Conservation (phyloP, 92 coral and sea anemone species). For the Epizoanthus ramosus region DNA sequence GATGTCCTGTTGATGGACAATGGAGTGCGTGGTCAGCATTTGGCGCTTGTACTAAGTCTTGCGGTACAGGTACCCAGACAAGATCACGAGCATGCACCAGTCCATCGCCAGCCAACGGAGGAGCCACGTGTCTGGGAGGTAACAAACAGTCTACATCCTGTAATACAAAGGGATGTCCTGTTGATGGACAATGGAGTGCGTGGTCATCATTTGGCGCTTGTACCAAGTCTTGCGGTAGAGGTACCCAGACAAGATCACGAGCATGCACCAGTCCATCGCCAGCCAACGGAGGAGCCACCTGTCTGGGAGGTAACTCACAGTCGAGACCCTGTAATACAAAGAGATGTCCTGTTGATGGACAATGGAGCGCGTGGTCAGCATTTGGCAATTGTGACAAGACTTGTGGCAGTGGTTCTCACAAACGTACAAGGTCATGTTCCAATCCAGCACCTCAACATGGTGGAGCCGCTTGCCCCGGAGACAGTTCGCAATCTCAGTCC, state of each 20-base stretch:
- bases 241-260: conserved; percentile 8
- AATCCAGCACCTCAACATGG: conserved; percentile 5
- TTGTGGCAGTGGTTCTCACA: conserved; percentile 11
- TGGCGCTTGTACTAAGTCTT: conserved; percentile 41
- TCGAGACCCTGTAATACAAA: background rate
- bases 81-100: background rate
- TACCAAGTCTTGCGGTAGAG: conserved; percentile 46
- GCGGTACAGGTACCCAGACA: conserved; percentile 51
- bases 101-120: background rate
- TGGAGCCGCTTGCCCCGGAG: conserved; percentile 5
- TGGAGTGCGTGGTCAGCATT: conserved; percentile 40
- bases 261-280: conserved; percentile 2
- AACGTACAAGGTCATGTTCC: background rate
- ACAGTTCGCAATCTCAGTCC: background rate
- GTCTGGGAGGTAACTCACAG: background rate
- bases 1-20: background rate
- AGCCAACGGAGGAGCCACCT: background rate
- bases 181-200: background rate
- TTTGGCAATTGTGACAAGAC: conserved; percentile 17
- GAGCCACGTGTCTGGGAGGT: background rate
- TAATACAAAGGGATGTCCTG: background rate
- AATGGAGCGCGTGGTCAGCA: conserved; percentile 5
- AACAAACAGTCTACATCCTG: background rate
- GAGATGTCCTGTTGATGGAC: background rate
- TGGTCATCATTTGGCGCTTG: conserved; percentile 55